A percentile compares a stretch with the other conserved stretches of the same genome.
phyloP scores from a whole-genome alignment of 2,113 vertebrate species.

The Ptilorrhoa leucosticta region DNA sequence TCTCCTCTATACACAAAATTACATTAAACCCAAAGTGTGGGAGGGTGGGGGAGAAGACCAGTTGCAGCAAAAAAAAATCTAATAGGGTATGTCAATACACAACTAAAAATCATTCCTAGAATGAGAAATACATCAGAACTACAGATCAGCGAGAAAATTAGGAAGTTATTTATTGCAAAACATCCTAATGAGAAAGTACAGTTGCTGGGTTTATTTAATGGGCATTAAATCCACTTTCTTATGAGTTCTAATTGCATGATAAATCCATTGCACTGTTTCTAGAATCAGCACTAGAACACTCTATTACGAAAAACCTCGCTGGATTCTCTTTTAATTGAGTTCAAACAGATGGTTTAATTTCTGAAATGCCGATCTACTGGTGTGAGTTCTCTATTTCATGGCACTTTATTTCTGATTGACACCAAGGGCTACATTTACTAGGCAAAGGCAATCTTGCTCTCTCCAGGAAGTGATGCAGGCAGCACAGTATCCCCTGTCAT shows the following conservation, averaged over 20 bases:
- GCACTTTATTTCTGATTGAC: slow-evolving; percentile 39
- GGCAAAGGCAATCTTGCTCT: neutral
- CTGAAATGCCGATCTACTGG: slow-evolving; percentile 34
- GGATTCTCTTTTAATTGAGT: slow-evolving; percentile 29
- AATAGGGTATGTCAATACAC: neutral
- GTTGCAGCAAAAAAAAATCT: neutral
- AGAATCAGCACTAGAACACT: slow-evolving; percentile 25
- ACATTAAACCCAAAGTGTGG: neutral
- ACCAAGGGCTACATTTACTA: slow-evolving; percentile 18
- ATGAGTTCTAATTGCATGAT: slow-evolving; percentile 46
- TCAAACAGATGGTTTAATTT: slow-evolving; percentile 59
- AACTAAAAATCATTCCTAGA: neutral
- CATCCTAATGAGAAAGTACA: neutral
- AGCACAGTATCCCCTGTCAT: neutral
- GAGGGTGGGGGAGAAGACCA: neutral
- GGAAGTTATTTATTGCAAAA: slow-evolving; percentile 30
- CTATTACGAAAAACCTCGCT: slow-evolving; percentile 15
- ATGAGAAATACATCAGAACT: slow-evolving; percentile 31
- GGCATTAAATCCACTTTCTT: slow-evolving; percentile 24
- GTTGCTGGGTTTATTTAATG: slow-evolving; percentile 35
- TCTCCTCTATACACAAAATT: neutral
- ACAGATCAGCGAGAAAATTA: slow-evolving; percentile 23
- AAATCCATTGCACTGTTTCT: slow-evolving; percentile 45
- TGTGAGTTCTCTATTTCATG: slow-evolving; percentile 33
- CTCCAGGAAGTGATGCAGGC: neutral